phyloP scores from a whole-genome alignment of 2,797 vertebrate species.

The Arnoldichthys spilopterus region DNA sequence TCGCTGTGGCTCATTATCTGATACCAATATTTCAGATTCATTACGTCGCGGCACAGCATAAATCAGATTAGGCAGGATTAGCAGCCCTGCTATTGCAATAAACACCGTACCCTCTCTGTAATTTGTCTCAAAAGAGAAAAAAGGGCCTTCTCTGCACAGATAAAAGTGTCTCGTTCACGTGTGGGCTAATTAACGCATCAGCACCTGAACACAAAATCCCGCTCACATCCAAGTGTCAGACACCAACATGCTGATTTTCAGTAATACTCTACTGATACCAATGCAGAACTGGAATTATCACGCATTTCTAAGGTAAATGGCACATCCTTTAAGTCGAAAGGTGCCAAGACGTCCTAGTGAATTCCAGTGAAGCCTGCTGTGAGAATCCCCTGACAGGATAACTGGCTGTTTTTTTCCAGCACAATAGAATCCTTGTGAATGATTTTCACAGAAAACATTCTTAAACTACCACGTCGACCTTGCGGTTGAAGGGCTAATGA shows the following conservation, averaged over 20 bases:
- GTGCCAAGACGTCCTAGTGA: not conserved
- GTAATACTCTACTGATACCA: not conserved
- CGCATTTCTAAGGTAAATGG: not conserved
- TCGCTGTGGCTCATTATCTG: not conserved
- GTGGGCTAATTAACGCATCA: constrained; percentile 8
- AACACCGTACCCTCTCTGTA: not conserved
- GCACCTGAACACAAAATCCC: not conserved
- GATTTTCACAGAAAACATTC: constrained; percentile 40
- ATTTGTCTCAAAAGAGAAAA: not conserved
- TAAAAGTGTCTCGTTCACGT: not conserved
- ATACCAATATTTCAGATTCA: not conserved
- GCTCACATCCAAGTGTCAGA: not conserved
- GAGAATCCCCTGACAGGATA: constrained; percentile 20
- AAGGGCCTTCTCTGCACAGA: not conserved
- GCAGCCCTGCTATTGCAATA: not conserved
- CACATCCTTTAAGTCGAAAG: not conserved
- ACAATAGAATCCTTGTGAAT: constrained; percentile 39
- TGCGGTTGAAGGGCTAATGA: constrained; percentile 56
- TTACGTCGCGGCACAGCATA: not conserved
- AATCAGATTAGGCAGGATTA: constrained; percentile 20
- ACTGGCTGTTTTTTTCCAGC: constrained; percentile 31
- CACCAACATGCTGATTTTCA: not conserved
- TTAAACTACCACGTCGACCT: constrained; percentile 57
- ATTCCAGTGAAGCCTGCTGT: not conserved
- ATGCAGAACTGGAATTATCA: not conserved